Evolutionary conservation across 1,140 invertebrate species (phyloP), one percentile per base, ranked within the genome.

Genomic region (Micrasema longulum): DNA sequence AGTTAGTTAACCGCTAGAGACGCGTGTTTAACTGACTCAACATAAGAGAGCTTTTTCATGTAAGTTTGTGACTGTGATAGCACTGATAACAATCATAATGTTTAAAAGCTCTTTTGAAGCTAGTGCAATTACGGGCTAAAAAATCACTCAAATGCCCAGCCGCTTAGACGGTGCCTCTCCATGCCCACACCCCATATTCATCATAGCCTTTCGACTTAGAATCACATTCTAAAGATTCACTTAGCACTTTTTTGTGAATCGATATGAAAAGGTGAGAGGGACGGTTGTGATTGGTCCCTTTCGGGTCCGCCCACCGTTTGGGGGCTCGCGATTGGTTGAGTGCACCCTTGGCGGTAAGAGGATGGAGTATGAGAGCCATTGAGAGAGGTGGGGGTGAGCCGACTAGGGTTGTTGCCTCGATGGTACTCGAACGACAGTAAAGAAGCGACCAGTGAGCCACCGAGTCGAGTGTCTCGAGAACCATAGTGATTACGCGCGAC

Each of bases 391-490:
- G 55, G 53, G 57, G 38, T 38, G 16, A 12, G 23, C 9, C 81
- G 80, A 18, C 7, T 38, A 35, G 53, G 53, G 53, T 57, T 26
- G 53, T 5, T 57, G 53, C 53, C 53, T 57, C 53, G 53, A 83
- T 82, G 77, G 75, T 81, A 83, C 83, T 84, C 81, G 80, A 84
- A 80, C 81, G 22, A 50, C 83, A 84, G 83, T 84, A 78, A 77
- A 77, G 80, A 77, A 79, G 81, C 81, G 77, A 65, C 62, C 45
- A 47, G 23, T 48, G 62, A 23, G 45, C 22, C 62, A 65, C 62
- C n/a, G 43, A 50, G 62, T 65, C 62, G 45, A 65, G 62, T 65
- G 45, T 57, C 53, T 9, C 26, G n/a, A 11, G 62, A 64, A 20
- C n/a, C 16, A n/a, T n/a, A 9, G 22, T 50, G 20, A 52, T 52